A percentile compares a stretch with the other conserved stretches of the same genome.
phyloP scores from a whole-genome alignment of 2,888 invertebrate species.

The Drosophila mettleri region DNA sequence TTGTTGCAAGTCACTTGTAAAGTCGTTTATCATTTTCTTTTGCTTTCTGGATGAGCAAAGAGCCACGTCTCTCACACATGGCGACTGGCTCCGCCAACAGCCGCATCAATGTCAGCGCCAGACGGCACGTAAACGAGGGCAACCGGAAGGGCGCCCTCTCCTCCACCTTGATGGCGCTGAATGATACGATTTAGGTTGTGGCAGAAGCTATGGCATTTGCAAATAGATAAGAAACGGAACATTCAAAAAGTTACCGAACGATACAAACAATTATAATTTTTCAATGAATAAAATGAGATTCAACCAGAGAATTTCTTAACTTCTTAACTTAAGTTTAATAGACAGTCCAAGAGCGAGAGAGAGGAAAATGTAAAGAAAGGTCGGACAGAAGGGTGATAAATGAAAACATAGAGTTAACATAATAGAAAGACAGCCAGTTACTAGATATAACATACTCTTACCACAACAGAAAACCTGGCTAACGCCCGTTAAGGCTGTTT shows the following conservation, averaged over 20 bases:
- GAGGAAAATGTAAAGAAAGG: too few species aligned
- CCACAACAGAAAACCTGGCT: too few species aligned
- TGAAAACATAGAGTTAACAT: too few species aligned
- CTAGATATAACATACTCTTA: too few species aligned
- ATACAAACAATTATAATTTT: neutral
- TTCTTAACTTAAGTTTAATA: too few species aligned
- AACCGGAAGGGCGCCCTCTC: constrained; percentile 38
- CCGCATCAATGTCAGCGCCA: constrained; percentile 74
- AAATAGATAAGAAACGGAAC: constrained; percentile 19
- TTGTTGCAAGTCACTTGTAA: constrained; percentile 84
- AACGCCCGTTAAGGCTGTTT: too few species aligned
- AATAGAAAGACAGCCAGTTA: too few species aligned
- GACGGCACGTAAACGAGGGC: constrained; percentile 53
- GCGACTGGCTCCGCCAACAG: constrained; percentile 41
- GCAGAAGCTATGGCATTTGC: constrained; percentile 3
- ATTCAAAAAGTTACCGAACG: neutral
- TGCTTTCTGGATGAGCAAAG: constrained; percentile 42
- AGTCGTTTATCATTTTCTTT: constrained; percentile 83
- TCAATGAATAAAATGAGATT: neutral
- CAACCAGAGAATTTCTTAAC: too few species aligned
- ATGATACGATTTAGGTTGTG: constrained; percentile 21
- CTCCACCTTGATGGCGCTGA: constrained; percentile 37
- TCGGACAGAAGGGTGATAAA: too few species aligned
- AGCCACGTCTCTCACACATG: constrained; percentile 69
- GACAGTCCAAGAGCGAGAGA: too few species aligned